A percentile compares a stretch with the other conserved stretches of the same genome.
Evolutionary conservation across 2,888 invertebrate genomes (phyloP).

Genomic region (Synergus gifuensis): DNA sequence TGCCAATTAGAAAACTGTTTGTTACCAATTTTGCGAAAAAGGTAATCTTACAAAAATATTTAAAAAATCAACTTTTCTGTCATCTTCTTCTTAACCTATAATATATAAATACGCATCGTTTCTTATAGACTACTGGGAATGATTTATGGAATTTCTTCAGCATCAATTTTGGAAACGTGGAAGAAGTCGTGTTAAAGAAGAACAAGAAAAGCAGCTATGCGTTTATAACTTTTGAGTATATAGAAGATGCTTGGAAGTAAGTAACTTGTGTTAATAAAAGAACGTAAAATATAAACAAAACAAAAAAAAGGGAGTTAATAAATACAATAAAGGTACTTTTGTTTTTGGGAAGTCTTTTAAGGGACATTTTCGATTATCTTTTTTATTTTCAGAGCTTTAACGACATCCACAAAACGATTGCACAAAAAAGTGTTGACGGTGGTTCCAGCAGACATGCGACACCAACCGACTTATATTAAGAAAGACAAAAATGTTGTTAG

Average conservation of each 20-base stretch:
- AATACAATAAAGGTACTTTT: background rate
- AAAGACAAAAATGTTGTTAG: background rate
- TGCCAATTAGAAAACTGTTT: slow-evolving; percentile 27
- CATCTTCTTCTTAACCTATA: too few relatives aligned
- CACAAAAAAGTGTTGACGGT: background rate
- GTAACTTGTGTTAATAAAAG: background rate
- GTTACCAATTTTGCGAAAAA: slow-evolving; percentile 11
- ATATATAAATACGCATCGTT: background rate
- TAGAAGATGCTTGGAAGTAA: slow-evolving; percentile 9
- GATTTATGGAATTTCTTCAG: background rate
- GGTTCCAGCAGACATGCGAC: slow-evolving; percentile 23
- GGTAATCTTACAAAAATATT: background rate
- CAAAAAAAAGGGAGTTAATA: too few relatives aligned
- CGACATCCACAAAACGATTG: background rate
- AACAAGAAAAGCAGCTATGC: slow-evolving; percentile 33
- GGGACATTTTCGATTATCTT: background rate
- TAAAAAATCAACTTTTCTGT: background rate
- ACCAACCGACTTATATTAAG: slow-evolving; percentile 6
- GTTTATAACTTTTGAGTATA: background rate
- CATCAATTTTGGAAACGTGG: background rate
- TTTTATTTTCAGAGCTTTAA: slow-evolving; percentile 25
- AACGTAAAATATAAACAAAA: background rate
- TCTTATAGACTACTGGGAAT: slow-evolving; percentile 17
- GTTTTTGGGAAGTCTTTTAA: background rate
- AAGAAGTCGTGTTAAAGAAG: slow-evolving; percentile 11